phyloP scores from a whole-genome alignment of 2,888 invertebrate species.

The Ormyrus thymus region DNA sequence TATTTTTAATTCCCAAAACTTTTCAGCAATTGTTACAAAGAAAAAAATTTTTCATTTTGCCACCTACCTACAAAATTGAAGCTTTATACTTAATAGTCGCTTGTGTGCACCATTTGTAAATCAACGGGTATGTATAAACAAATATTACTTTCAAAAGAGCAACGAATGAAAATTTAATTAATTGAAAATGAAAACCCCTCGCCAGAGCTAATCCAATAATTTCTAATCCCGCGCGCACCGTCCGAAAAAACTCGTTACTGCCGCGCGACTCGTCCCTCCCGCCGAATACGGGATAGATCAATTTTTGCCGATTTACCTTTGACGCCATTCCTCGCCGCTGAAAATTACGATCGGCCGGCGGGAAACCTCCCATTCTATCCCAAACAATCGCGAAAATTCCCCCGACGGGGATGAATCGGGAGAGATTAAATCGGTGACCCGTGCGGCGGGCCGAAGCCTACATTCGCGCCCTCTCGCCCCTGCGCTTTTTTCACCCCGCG shows the following conservation, averaged over 20 bases:
- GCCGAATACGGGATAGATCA: background rate
- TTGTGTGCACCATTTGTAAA: too few species aligned
- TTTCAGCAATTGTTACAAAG: too few species aligned
- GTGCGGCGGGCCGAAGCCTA: slow-evolving; percentile 8
- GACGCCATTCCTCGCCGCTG: slow-evolving; percentile 20
- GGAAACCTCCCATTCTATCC: slow-evolving; percentile 27
- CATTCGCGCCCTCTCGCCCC: background rate
- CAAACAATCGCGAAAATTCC: slow-evolving; percentile 42
- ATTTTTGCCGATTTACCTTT: slow-evolving; percentile 12
- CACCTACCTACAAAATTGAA: too few species aligned
- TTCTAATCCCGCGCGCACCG: too few species aligned
- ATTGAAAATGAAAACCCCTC: too few species aligned
- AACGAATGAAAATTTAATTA: too few species aligned
- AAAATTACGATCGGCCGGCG: slow-evolving; percentile 12
- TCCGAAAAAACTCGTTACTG: background rate
- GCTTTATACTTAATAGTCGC: too few species aligned
- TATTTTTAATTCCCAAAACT: too few species aligned
- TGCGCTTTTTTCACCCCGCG: background rate
- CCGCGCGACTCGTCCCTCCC: background rate
- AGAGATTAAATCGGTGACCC: slow-evolving; percentile 44
- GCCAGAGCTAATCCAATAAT: too few species aligned
- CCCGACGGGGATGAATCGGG: slow-evolving; percentile 34
- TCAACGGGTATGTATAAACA: too few species aligned
- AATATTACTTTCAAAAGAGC: too few species aligned
- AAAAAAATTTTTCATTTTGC: too few species aligned